Base-by-base conservation (phyloP, 2,888 invertebrate genomes). In the Drosophila picticornis region DNA sequence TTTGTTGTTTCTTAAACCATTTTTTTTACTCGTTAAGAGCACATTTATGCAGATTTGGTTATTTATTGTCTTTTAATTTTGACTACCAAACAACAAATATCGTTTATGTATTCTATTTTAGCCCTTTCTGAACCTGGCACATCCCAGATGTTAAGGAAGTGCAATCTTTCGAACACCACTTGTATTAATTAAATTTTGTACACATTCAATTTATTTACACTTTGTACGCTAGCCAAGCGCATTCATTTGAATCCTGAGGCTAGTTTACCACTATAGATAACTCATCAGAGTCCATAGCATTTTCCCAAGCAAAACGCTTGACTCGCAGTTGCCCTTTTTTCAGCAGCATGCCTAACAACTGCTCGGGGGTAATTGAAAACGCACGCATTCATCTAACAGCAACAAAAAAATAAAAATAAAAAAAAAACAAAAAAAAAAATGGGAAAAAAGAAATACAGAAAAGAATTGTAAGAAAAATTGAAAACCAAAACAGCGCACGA, bases 331-430 rank as follows among this genome's bases (percentile, higher is more conserved):
- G 70, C 77, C 80, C 76, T 75, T 82, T 80, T 81, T 60, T 51
- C 38, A 56, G 69, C 68, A 64, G 48, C 67, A 27, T 43, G 40
- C 27, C 53, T 43, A 72, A 48, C 64, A 59, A 74, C 50, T 73
- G 72, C 83, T 83, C 56, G 65, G 68, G 84, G 84, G 84, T 84
- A 84, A 87, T 87, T 87, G 87, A 85, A 87, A 84, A 75, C 84
- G 75, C 76, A 80, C 71, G 76, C 84, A 79, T 78, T 68, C 72
- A 72, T 72, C 59, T 60, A 57, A 40, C 53, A 58, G 22, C 59
- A 66, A 46, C 40, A 64, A 13, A 46, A 16, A 10, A 19, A 27
- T 34, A 34, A 11, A 50, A 48, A 29, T 25, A 38, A 25, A n/a
- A 25, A 31, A 40, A 46, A 11, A 32, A n/a, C n/a, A n/a, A n/a